phyloP scores from a whole-genome alignment of 2,797 vertebrate genomes.

The Lemur catta region DNA sequence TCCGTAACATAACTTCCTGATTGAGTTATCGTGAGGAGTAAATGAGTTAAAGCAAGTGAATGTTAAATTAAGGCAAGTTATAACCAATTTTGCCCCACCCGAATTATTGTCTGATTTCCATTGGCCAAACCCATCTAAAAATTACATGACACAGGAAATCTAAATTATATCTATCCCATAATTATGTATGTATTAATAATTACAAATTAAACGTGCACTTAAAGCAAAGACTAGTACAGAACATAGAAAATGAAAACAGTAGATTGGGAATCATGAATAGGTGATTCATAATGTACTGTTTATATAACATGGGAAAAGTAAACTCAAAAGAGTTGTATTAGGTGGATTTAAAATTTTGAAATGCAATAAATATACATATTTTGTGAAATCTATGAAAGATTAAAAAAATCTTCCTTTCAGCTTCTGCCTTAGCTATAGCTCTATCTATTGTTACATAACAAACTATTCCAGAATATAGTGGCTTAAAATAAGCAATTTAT shows the following conservation, averaged over 20 bases:
- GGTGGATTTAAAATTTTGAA: neutral
- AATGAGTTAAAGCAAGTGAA: neutral
- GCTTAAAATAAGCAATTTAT: neutral
- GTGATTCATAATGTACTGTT: neutral
- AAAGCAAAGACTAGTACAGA: neutral
- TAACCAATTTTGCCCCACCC: neutral
- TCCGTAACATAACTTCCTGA: neutral
- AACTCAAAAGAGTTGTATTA: neutral
- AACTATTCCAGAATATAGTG: neutral
- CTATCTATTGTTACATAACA: neutral
- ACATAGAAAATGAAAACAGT: neutral
- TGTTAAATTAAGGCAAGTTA: neutral
- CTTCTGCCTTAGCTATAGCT: neutral
- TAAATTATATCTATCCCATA: neutral
- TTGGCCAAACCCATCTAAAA: constrained; percentile 7
- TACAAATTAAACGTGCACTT: constrained; percentile 7
- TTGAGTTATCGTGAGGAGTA: neutral
- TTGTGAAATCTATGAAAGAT: neutral
- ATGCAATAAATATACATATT: neutral
- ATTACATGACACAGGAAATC: constrained; percentile 1
- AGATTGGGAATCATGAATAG: neutral
- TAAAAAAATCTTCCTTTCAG: neutral
- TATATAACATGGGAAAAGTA: neutral
- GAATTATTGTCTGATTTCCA: constrained; percentile 33
- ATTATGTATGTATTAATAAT: constrained; percentile 27